These are phyloP conservation scores for Oscheius sp. DNA, from an alignment of 1,140 invertebrate genomes.

Conservation along the genomic window DNA sequence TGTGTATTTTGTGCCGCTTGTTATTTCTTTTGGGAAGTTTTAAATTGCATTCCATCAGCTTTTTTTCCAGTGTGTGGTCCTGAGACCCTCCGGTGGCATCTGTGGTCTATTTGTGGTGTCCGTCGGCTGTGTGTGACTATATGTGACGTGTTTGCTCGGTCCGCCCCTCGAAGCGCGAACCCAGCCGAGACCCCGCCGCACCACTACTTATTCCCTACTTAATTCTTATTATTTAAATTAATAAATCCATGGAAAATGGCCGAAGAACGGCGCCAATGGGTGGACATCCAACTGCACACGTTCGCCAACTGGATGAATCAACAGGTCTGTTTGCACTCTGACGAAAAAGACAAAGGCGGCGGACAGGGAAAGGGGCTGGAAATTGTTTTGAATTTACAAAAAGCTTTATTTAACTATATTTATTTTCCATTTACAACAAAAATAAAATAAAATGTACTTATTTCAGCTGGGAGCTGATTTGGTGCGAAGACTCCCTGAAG, in stretches of 20 bases:
- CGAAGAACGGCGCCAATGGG: constrained; percentile 68
- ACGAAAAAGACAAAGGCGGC: too few species aligned
- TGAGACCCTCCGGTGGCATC: too few species aligned
- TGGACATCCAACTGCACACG: constrained; percentile 92
- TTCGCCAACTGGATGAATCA: constrained; percentile 98
- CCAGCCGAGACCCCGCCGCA: not conserved
- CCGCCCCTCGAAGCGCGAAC: constrained; percentile 2
- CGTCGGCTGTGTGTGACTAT: constrained; percentile 12
- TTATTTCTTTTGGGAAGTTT: too few species aligned
- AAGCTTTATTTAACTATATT: too few species aligned
- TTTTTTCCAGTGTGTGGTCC: too few species aligned
- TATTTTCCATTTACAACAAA: too few species aligned
- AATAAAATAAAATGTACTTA: too few species aligned
- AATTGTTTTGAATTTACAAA: not conserved
- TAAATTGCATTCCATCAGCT: too few species aligned
- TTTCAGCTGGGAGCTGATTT: not conserved
- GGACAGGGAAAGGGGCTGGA: too few species aligned
- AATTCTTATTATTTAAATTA: not conserved
- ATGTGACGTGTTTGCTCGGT: constrained; percentile 6
- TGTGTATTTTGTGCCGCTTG: too few species aligned
- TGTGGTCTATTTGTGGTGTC: constrained; percentile 6
- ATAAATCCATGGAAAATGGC: not conserved
- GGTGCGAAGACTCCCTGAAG: not conserved
- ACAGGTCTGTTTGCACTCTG: too few species aligned
- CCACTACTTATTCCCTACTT: constrained; percentile 14